These are phyloP conservation scores for Grus americana DNA, from an alignment of 2,113 vertebrate genomes.

Conservation along the genomic window DNA sequence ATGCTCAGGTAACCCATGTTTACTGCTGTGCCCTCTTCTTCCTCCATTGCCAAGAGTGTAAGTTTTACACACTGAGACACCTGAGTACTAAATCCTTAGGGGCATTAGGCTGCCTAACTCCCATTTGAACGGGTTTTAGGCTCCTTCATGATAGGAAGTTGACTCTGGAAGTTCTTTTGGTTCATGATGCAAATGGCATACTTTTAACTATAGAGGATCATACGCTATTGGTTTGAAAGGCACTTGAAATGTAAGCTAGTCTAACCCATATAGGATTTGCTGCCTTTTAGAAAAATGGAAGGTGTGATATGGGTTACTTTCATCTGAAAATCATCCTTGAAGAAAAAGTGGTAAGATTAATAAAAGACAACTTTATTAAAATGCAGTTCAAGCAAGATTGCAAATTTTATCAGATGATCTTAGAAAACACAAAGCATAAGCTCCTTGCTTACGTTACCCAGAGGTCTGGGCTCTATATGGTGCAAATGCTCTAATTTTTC, in stretches of 20 bases:
- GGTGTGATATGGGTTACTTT: not conserved
- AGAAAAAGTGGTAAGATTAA: not conserved
- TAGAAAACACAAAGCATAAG: not conserved
- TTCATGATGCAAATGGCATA: not conserved
- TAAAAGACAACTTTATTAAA: not conserved
- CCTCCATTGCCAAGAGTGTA: not conserved
- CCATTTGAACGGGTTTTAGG: not conserved
- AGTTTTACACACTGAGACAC: not conserved
- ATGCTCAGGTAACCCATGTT: not conserved
- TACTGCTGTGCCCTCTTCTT: not conserved
- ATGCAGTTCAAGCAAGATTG: not conserved
- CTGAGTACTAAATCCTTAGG: not conserved
- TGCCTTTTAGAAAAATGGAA: not conserved
- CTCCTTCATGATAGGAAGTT: not conserved
- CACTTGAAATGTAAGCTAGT: not conserved
- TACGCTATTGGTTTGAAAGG: not conserved
- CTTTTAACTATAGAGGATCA: not conserved
- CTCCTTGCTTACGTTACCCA: not conserved
- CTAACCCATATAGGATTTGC: not conserved
- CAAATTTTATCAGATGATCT: not conserved
- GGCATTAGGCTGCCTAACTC: not conserved
- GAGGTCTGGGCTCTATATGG: not conserved
- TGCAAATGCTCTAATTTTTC: not conserved
- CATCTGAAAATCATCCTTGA: not conserved
- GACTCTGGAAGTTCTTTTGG: not conserved